Base-by-base conservation (phyloP, 2,888 invertebrate species). In the Tubiluchus corallicola region DNA sequence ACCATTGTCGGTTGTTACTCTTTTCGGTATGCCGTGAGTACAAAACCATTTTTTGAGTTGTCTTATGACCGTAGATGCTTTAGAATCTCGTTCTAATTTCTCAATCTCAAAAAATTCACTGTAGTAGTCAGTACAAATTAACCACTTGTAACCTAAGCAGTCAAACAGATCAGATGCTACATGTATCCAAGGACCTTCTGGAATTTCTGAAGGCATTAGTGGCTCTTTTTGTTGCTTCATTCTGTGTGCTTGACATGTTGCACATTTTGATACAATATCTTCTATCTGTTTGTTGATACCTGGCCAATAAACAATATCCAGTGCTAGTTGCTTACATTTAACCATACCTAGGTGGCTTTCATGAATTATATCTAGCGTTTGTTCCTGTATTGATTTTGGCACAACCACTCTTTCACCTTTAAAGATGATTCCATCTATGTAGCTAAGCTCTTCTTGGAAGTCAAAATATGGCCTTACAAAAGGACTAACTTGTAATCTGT, bases 101-200 rank as follows among this genome's bases (percentile, higher is more conserved):
- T 40, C 43, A 3, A 48, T 44, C 41, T 48, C 48, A 41, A 48
- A 47, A 18, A 17, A 47, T 19, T 47, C 47, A 13, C 40, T 39
- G 18, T 47, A 48, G 21, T 48, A 44, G 38, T 48, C 48, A 17
- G 41, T 19, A 4, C 17, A 17, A 3, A 44, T 48, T 3, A 48
- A 20, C 39, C 44, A 48, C 17, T 47, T 44, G 2, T 3, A 2
- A 2, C 41, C 43, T 21, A 37, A 5, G 17, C 29, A 48, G n/a
- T 48, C 47, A 48, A 48, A 48, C 18, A 48, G 21, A 21, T 48
- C 47, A 16, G 16, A 40, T 47, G n/a, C n/a, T n/a, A n/a, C n/a
- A n/a, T n/a, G 46, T 40, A 47, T 15, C 47, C 40, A 44, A 43
- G 48, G 47, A 3, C 21, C 15, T 4, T 18, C 39, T 18, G 46